phyloP scores from a whole-genome alignment of 2,113 vertebrate genomes.

The Mormoops blainvillei region DNA sequence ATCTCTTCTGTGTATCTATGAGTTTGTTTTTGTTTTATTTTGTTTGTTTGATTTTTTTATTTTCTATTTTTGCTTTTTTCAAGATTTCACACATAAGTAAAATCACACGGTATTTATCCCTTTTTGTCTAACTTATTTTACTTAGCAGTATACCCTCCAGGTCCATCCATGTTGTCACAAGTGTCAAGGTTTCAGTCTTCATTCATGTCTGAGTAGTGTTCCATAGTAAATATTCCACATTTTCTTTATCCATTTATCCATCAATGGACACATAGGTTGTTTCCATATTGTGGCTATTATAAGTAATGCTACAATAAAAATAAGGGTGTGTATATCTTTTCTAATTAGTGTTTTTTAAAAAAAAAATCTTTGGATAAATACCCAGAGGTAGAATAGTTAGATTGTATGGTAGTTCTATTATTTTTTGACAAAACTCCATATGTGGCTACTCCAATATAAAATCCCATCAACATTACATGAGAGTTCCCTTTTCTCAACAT shows the following conservation, averaged over 20 bases:
- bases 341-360: not conserved
- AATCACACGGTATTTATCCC: too few species aligned
- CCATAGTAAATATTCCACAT: too few species aligned
- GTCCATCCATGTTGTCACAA: not conserved
- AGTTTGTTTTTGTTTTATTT: too few species aligned
- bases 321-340: not conserved
- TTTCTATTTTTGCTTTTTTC: too few species aligned
- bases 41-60: too few species aligned
- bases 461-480: not conserved
- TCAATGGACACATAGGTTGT: not conserved
- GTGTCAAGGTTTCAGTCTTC: too few species aligned
- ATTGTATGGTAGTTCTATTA: not conserved
- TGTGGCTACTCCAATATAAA: not conserved
- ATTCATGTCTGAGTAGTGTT: too few species aligned
- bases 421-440: not conserved
- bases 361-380: not conserved
- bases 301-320: not conserved
- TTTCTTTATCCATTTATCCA: too few species aligned
- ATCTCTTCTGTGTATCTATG: not conserved
- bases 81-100: too few species aligned
- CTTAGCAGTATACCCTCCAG: not conserved
- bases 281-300: not conserved
- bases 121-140: too few species aligned
- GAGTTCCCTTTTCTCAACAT: not conserved
- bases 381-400: not conserved